Conservation (phyloP, 2,113 vertebrate genomes). For the Strigops habroptila region DNA sequence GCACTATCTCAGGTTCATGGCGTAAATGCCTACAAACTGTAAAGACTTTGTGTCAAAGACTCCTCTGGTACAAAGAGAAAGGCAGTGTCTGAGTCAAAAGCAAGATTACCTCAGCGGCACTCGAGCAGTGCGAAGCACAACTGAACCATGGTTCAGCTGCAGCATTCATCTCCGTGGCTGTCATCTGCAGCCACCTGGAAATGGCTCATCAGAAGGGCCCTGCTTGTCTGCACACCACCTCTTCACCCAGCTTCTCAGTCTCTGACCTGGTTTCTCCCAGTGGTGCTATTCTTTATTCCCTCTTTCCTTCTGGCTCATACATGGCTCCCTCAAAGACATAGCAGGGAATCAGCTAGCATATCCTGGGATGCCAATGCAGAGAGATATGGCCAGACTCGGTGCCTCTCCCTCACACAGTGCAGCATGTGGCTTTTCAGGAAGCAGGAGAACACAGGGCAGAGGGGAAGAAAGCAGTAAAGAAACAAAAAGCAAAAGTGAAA, state of each 20-base stretch:
- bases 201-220: not conserved
- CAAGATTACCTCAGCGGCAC: not conserved
- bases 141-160: no score
- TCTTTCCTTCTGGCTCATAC: not conserved
- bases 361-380: not conserved
- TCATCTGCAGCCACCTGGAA: not conserved
- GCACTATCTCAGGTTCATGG: not conserved
- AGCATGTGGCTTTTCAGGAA: not conserved
- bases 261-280: not conserved
- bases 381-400: not conserved
- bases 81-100: not conserved
- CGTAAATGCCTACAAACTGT: not conserved
- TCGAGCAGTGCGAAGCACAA: not conserved
- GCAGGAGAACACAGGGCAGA: not conserved
- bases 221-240: not conserved
- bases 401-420: not conserved
- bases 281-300: not conserved
- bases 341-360: not conserved
- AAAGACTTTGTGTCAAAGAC: not conserved
- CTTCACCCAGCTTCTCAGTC: not conserved
- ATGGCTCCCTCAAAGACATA: not conserved
- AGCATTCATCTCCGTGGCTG: no score
- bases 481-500: not conserved
- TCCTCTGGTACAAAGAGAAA: not conserved
- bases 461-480: not conserved